These are phyloP conservation scores for Drosophila melanica DNA, from an alignment of 1,140 invertebrate species.

Conservation along the genomic window DNA sequence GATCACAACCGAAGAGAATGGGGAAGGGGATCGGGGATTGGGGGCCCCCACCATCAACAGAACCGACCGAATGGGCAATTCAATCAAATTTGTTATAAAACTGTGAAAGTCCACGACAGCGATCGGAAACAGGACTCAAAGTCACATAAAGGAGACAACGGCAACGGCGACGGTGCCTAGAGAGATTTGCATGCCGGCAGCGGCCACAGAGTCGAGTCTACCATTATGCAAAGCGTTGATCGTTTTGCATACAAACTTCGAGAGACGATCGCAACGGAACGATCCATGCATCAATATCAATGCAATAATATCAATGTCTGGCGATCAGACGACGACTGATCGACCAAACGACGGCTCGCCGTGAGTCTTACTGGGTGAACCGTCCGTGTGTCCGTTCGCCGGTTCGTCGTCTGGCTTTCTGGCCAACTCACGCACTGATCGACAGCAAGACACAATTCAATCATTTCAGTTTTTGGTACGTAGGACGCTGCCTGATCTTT, in stretches of 20 bases:
- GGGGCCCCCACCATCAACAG: not conserved
- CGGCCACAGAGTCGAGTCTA: conserved; percentile 8
- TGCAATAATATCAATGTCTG: conserved; percentile 58
- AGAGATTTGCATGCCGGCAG: conserved; percentile 65
- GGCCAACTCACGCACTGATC: conserved; percentile 66
- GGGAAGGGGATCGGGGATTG: not conserved
- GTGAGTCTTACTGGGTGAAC: not conserved
- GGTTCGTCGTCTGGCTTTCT: too few species aligned
- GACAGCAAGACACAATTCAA: conserved; percentile 83
- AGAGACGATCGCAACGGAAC: conserved; percentile 11
- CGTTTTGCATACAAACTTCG: conserved; percentile 73
- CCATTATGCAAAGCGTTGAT: conserved; percentile 65
- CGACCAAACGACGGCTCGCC: not conserved
- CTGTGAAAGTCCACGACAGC: conserved; percentile 78
- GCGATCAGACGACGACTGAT: conserved; percentile 35
- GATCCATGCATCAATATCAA: conserved; percentile 31
- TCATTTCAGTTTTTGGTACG: conserved; percentile 63
- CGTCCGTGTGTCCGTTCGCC: not conserved
- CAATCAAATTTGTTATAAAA: conserved; percentile 83
- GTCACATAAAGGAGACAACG: conserved; percentile 37
- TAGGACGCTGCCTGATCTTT: conserved; percentile 74
- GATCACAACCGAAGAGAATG: not conserved
- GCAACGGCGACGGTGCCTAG: conserved; percentile 22
- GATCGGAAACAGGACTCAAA: conserved; percentile 81
- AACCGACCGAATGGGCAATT: conserved; percentile 43